Conservation (phyloP, 2,113 vertebrate genomes). For the Typhlomys cinereus region DNA sequence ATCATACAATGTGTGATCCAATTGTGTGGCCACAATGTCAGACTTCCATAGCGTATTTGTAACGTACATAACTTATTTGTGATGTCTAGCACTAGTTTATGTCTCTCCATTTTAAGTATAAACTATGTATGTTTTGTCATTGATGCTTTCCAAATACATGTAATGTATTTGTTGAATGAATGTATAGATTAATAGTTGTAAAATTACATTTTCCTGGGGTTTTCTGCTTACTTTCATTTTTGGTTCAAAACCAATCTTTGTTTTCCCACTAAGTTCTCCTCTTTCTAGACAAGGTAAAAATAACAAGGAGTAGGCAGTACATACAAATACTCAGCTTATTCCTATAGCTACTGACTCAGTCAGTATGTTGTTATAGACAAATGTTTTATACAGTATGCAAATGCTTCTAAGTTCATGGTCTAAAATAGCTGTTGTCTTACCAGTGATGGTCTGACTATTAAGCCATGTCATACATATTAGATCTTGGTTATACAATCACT, state of each 20-base stretch:
- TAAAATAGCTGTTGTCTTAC: background rate
- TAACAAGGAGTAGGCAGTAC: background rate
- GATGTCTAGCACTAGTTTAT: too few relatives aligned
- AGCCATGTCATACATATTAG: background rate
- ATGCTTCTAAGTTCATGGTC: background rate
- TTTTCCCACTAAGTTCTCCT: background rate
- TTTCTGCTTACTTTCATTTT: constrained; percentile 37
- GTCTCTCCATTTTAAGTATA: background rate
- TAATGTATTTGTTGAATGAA: background rate
- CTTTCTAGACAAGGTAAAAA: constrained; percentile 31
- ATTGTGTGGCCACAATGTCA: too few relatives aligned
- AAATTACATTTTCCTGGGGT: background rate
- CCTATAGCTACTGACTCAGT: background rate
- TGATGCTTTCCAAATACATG: background rate
- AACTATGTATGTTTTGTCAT: background rate
- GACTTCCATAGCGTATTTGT: background rate
- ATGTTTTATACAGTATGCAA: background rate
- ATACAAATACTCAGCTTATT: background rate
- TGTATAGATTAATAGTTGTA: background rate
- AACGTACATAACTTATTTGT: background rate
- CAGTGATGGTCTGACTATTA: background rate
- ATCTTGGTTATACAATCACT: background rate
- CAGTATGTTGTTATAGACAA: background rate
- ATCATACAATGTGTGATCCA: too few relatives aligned
- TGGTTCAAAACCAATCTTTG: background rate